Conservation (phyloP, 2,888 invertebrate species). For the Atethmia centrago region DNA sequence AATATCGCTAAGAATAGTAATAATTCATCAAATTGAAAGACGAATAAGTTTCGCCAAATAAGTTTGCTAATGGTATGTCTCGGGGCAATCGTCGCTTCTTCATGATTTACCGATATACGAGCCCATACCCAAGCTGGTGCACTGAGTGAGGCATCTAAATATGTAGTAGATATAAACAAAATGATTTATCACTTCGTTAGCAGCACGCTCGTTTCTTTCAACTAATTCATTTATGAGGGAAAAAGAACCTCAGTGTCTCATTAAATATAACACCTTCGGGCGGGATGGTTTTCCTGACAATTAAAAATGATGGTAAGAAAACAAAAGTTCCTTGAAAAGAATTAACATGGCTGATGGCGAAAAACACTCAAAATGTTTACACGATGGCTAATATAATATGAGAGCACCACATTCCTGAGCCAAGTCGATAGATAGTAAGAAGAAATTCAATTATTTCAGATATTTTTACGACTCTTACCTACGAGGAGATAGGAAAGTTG, state of each 20-base stretch:
- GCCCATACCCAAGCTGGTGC: conserved; percentile 14
- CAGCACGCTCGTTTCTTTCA: conserved; percentile 34
- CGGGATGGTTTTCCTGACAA: conserved; percentile 12
- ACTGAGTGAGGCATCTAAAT: conserved; percentile 18
- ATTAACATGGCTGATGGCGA: not conserved
- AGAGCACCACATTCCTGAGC: not conserved
- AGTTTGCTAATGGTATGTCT: conserved; percentile 39
- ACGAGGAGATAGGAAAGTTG: no score
- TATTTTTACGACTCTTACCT: no score
- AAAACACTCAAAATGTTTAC: not conserved
- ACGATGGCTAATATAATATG: not conserved
- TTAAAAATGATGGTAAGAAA: conserved; percentile 39
- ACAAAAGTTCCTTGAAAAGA: not conserved
- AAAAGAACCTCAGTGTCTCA: conserved; percentile 13
- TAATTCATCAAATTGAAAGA: conserved; percentile 27
- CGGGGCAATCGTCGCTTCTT: conserved; percentile 31
- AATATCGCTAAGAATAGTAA: conserved; percentile 17
- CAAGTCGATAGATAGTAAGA: not conserved
- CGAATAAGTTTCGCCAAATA: conserved; percentile 39
- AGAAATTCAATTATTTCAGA: not conserved
- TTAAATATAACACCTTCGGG: conserved; percentile 7
- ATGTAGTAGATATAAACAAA: conserved; percentile 17
- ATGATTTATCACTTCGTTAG: conserved; percentile 48
- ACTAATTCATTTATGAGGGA: conserved; percentile 27
- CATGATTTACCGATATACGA: conserved; percentile 48